phyloP scores from a whole-genome alignment of 2,113 vertebrate species.

The Eulacestoma nigropectus region DNA sequence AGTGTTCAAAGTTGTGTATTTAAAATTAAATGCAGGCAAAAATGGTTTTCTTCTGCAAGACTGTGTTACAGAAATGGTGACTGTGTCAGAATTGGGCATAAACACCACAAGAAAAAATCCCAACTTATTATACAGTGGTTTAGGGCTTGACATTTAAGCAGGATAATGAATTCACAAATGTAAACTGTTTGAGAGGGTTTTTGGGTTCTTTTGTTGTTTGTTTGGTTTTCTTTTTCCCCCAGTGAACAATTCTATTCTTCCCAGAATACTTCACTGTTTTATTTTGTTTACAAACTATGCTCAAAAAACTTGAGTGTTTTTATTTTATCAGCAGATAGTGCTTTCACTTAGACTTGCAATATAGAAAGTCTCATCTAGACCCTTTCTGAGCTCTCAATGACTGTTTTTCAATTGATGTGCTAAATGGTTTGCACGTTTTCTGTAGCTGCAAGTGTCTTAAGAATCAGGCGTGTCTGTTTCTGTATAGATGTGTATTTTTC shows the following conservation, averaged over 20 bases:
- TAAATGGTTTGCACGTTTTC: background rate
- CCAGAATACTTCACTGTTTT: background rate
- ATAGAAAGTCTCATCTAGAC: background rate
- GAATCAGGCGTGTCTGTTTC: background rate
- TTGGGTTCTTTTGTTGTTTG: background rate
- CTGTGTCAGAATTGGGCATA: background rate
- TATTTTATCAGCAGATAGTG: background rate
- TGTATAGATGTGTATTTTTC: background rate
- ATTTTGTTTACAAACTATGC: background rate
- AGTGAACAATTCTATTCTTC: background rate
- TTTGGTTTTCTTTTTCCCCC: rapidly evolving
- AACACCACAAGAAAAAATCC: background rate
- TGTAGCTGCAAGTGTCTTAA: background rate
- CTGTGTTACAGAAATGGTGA: background rate
- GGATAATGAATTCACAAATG: background rate
- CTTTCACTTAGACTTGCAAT: background rate
- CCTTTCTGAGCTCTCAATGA: background rate
- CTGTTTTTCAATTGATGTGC: background rate
- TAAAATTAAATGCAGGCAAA: background rate
- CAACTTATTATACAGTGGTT: background rate
- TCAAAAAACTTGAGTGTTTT: background rate
- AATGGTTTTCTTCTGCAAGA: background rate
- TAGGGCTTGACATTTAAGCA: background rate
- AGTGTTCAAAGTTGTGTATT: background rate
- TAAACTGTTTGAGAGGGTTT: background rate